These are phyloP conservation scores for Papilio polytes DNA, from an alignment of 1,140 invertebrate species.

Conservation along the genomic window DNA sequence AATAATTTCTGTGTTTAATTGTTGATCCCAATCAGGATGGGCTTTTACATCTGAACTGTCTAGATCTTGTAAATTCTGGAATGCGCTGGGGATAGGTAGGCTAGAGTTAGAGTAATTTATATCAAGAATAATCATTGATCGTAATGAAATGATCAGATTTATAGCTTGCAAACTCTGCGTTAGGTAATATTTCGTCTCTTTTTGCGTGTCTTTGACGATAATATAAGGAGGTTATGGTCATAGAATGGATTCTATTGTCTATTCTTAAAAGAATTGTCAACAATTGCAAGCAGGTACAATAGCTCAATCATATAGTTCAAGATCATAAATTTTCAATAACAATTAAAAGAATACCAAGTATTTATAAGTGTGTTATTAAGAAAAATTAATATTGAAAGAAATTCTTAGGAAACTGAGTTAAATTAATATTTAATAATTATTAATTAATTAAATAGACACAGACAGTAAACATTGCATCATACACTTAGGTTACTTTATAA, in stretches of 20 bases:
- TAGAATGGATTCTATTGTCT: background rate
- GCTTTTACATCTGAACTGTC: background rate
- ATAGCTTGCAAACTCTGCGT: too few relatives aligned
- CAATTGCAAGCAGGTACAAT: background rate
- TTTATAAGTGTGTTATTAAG: background rate
- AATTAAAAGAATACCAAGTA: background rate
- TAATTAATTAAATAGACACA: constrained; percentile 45
- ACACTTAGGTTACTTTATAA: background rate
- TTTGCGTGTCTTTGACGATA: background rate
- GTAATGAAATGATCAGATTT: too few relatives aligned
- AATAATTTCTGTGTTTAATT: background rate
- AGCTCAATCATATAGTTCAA: background rate
- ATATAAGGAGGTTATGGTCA: background rate
- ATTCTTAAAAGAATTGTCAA: background rate
- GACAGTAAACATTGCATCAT: background rate
- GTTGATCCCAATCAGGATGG: background rate
- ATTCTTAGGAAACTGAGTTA: background rate
- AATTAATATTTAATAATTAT: constrained; percentile 22
- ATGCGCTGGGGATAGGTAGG: too few relatives aligned
- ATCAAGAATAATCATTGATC: too few relatives aligned
- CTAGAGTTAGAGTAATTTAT: too few relatives aligned
- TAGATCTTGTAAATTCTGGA: background rate
- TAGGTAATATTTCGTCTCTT: too few relatives aligned
- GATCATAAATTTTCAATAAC: background rate
- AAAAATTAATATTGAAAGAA: background rate